Percentiles rank a stretch among this genome's conserved stretches.
Conservation (phyloP, 1,140 invertebrate species). For the Meloidogyne floridensis region DNA sequence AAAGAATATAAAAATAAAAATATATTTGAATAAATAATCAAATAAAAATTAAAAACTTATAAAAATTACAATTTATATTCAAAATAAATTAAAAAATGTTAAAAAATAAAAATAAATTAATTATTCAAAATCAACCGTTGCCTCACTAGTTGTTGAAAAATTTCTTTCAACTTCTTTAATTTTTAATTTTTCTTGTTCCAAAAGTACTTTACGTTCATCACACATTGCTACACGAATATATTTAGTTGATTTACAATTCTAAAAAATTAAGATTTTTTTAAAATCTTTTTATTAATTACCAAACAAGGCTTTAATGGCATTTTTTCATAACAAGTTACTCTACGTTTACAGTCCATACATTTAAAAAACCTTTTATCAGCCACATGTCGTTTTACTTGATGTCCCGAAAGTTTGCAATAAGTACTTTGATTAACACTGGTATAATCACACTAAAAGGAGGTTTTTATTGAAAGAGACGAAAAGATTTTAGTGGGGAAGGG, state of each 20-base stretch:
- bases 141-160: conserved; percentile 23
- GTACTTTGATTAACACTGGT: conserved; percentile 39
- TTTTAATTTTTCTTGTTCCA: conserved; percentile 46
- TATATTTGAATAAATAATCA: no score
- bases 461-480: conserved; percentile 20
- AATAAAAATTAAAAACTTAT: no score
- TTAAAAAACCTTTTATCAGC: conserved; percentile 54
- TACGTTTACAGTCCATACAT: conserved; percentile 42
- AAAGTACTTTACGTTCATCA: conserved; percentile 54
- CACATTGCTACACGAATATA: conserved; percentile 56
- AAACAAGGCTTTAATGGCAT: conserved; percentile 51
- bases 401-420: conserved; percentile 31
- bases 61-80: background rate
- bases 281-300: conserved; percentile 31
- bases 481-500: background rate
- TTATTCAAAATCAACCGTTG: background rate
- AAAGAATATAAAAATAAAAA: background rate
- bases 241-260: conserved; percentile 45
- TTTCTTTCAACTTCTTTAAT: conserved; percentile 54
- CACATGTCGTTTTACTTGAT: conserved; percentile 41
- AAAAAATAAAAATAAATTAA: background rate
- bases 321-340: conserved; percentile 40
- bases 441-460: conserved; percentile 42
- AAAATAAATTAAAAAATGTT: background rate
- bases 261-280: conserved; percentile 22